Conservation (phyloP, 2,888 invertebrate genomes). For the Microctonus brassicae region DNA sequence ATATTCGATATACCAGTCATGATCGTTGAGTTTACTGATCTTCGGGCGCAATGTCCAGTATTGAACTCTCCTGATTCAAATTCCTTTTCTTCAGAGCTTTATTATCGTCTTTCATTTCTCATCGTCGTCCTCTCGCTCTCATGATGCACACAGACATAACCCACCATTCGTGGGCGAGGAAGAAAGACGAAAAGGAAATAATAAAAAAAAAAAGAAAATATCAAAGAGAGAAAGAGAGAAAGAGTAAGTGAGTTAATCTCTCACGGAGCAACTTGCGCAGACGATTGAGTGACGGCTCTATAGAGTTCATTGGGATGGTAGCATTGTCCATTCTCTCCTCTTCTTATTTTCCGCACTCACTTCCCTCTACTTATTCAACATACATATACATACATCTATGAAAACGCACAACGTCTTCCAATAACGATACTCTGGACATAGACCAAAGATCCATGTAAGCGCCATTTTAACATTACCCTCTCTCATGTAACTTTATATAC, state of each 20-base stretch:
- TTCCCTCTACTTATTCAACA: slow-evolving; percentile 28
- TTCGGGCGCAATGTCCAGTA: slow-evolving; percentile 9
- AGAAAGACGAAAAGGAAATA: slow-evolving; percentile 1
- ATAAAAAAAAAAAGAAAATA: background rate
- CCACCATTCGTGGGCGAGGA: background rate
- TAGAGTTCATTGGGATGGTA: slow-evolving; percentile 64
- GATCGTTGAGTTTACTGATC: background rate
- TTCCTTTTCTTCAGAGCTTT: background rate
- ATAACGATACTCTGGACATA: slow-evolving; percentile 1
- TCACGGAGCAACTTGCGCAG: slow-evolving; percentile 48
- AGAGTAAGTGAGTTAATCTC: slow-evolving; percentile 50
- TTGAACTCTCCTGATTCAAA: background rate
- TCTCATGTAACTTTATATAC: slow-evolving; percentile 32
- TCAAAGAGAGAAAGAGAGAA: slow-evolving; percentile 33
- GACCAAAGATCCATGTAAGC: slow-evolving; percentile 20
- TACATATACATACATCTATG: slow-evolving; percentile 14
- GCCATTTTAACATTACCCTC: slow-evolving; percentile 23
- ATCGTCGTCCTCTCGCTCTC: background rate
- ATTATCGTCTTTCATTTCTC: background rate
- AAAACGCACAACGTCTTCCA: background rate
- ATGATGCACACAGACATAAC: background rate
- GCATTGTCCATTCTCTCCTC: slow-evolving; percentile 58
- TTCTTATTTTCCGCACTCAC: slow-evolving; percentile 31
- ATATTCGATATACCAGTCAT: background rate
- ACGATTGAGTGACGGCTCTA: slow-evolving; percentile 66